Percentiles rank a stretch among this genome's conserved stretches.
Conservation (phyloP, 2,113 vertebrate species). For the Cyanistes caeruleus region DNA sequence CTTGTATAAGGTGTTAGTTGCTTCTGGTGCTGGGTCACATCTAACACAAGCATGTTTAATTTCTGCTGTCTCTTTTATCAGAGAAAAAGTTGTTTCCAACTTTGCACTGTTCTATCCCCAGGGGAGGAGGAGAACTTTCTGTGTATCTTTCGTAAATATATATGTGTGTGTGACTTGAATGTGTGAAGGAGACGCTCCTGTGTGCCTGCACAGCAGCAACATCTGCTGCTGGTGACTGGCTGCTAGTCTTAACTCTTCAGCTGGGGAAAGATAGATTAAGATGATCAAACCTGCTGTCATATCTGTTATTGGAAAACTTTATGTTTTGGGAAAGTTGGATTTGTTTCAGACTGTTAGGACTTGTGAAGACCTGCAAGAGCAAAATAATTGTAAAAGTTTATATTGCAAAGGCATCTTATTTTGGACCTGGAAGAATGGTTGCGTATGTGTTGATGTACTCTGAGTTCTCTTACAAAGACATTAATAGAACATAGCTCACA, state of each 20-base stretch:
- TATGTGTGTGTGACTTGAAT: background rate
- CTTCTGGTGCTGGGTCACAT: background rate
- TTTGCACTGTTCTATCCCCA: background rate
- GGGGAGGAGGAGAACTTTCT: background rate
- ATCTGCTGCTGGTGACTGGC: background rate
- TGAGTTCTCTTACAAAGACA: background rate
- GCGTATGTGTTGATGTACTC: background rate
- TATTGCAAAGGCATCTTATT: background rate
- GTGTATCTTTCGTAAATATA: accelerated
- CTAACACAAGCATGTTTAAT: background rate
- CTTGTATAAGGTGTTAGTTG: background rate
- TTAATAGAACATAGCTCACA: background rate
- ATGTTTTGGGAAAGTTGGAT: background rate
- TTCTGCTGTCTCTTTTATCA: background rate
- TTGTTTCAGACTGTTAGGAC: background rate
- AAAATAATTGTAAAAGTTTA: background rate
- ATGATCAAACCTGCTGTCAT: background rate
- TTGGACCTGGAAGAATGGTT: background rate
- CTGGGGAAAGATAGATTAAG: background rate
- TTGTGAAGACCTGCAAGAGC: background rate
- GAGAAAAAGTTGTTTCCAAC: background rate
- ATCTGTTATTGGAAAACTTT: background rate
- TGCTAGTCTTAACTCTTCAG: background rate
- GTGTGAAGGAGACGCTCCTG: background rate
- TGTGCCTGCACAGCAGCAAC: background rate